A percentile compares a stretch with the other conserved stretches of the same genome.
phyloP scores from a whole-genome alignment of 1,140 invertebrate genomes.

The Eurosta solidaginis region DNA sequence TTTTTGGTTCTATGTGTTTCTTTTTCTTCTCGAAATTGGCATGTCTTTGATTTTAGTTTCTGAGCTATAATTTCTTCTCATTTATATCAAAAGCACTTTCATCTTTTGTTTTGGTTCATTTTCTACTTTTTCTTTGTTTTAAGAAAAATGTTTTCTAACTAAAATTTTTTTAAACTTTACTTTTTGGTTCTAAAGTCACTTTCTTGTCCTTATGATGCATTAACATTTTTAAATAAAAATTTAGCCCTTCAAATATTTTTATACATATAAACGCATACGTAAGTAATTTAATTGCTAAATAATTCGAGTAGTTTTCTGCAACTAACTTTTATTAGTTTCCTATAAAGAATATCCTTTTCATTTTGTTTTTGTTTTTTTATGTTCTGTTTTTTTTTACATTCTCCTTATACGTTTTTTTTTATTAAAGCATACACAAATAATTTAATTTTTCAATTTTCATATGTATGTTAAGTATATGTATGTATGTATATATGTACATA shows the following conservation, averaged over 20 bases:
- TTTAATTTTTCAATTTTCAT: constrained; percentile 16
- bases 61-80: too few species aligned
- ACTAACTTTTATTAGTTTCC: background rate
- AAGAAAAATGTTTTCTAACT: too few species aligned
- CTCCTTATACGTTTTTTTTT: too few species aligned
- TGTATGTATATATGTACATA: background rate
- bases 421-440: too few species aligned
- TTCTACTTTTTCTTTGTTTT: too few species aligned
- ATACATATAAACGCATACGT: background rate
- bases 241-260: background rate
- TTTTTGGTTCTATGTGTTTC: too few species aligned
- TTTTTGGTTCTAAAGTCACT: background rate
- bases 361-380: background rate
- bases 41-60: too few species aligned
- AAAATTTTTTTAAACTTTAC: background rate
- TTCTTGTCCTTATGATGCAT: background rate
- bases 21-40: too few species aligned
- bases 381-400: background rate
- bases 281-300: background rate
- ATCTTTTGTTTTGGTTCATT: too few species aligned
- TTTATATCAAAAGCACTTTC: too few species aligned
- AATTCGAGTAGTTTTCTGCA: background rate
- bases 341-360: background rate
- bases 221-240: background rate
- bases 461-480: constrained; percentile 23